phyloP scores from a whole-genome alignment of 2,113 vertebrate species.

The Chaenogobius annularis region DNA sequence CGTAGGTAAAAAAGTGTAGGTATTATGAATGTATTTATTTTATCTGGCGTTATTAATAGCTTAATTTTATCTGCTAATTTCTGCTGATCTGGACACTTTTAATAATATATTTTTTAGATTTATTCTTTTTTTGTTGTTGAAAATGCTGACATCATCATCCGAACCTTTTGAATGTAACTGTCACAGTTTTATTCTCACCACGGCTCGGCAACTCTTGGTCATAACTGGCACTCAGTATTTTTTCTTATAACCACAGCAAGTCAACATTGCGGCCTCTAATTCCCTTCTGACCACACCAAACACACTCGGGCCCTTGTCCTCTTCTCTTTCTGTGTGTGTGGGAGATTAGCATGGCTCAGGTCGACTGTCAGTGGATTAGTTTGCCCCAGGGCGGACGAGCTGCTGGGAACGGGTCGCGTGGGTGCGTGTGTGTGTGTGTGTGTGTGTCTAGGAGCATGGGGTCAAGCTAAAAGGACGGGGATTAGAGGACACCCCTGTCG shows the following conservation, averaged over 20 bases:
- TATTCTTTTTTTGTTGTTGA: no score
- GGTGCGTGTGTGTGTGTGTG: background rate
- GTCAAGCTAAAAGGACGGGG: background rate
- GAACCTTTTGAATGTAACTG: background rate
- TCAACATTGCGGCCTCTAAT: background rate
- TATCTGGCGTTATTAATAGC: no score
- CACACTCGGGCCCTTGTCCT: background rate
- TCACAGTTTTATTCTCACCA: background rate
- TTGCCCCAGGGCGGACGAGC: background rate
- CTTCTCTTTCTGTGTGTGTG: background rate
- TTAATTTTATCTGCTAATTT: no score
- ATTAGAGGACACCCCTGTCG: slow-evolving; percentile 4
- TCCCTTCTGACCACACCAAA: background rate
- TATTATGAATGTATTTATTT: no score
- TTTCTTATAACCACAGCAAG: background rate
- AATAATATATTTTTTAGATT: no score
- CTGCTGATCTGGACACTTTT: no score
- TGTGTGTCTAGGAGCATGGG: background rate
- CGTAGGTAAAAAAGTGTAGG: no score
- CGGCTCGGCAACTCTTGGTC: background rate
- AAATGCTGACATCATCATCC: no score
- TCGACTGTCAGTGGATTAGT: slow-evolving; percentile 5
- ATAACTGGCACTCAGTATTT: background rate
- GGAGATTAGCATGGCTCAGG: background rate
- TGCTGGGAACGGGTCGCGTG: background rate